phyloP scores from a whole-genome alignment of 2,888 invertebrate genomes.

The Odontocerum albicorne region DNA sequence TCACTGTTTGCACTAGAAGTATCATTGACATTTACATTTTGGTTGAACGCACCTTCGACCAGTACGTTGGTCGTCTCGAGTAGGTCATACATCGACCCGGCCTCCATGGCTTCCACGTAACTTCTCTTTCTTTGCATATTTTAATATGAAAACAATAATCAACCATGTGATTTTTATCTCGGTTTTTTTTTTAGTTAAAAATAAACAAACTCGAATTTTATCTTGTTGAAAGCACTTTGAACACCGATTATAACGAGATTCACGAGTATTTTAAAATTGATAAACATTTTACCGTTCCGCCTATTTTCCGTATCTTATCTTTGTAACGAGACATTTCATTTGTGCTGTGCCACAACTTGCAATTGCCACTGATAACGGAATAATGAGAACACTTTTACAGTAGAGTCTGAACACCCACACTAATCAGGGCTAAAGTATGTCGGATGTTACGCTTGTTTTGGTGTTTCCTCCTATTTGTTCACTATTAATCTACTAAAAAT shows the following conservation, averaged over 20 bases:
- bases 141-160: not conserved
- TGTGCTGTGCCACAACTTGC: slow-evolving; percentile 6
- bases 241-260: not conserved
- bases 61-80: not conserved
- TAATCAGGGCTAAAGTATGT: not conserved
- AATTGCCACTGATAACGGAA: slow-evolving; percentile 8
- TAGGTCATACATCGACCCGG: slow-evolving; percentile 17
- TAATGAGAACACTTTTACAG: not conserved
- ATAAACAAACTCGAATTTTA: slow-evolving; percentile 13
- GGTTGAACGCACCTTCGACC: slow-evolving; percentile 1
- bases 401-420: slow-evolving; percentile 4
- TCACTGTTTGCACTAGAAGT: not conserved
- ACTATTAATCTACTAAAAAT: slow-evolving; percentile 11
- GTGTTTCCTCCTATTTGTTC: slow-evolving; percentile 19
- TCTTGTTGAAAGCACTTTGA: not conserved
- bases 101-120: slow-evolving; percentile 32
- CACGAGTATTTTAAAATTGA: slow-evolving; percentile 11
- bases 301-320: slow-evolving; percentile 23
- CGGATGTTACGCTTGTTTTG: not conserved
- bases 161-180: slow-evolving; percentile 7
- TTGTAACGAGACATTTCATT: slow-evolving; percentile 11
- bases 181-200: slow-evolving; percentile 6
- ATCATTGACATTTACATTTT: not conserved
- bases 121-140: slow-evolving; percentile 33
- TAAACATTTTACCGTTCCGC: slow-evolving; percentile 7